phyloP scores from a whole-genome alignment of 2,797 vertebrate species.

The Cyclura pinguis region DNA sequence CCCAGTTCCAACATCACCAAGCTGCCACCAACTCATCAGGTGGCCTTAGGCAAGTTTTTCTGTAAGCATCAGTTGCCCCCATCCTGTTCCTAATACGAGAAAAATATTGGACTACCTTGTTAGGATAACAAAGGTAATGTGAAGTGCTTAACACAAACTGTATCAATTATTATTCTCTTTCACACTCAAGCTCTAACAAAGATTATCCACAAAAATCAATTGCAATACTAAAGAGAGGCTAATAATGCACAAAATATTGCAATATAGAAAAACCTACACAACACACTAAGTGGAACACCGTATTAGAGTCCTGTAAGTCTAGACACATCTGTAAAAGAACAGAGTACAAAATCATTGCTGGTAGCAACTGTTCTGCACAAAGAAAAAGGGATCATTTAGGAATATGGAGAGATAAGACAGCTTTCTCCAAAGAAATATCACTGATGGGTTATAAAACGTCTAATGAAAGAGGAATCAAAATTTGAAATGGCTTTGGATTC shows the following conservation, averaged over 20 bases:
- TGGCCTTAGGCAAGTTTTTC: neutral
- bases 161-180: neutral
- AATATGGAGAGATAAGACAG: neutral
- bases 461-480: neutral
- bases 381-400: neutral
- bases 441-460: neutral
- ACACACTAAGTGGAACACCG: neutral
- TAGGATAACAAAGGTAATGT: neutral
- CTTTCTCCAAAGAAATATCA: neutral
- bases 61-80: neutral
- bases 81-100: neutral
- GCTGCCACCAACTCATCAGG: neutral
- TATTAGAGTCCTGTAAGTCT: neutral
- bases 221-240: neutral
- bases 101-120: neutral
- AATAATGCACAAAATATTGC: neutral
- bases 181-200: neutral
- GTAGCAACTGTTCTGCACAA: neutral
- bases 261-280: neutral
- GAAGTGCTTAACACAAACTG: neutral
- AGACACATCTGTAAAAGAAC: neutral
- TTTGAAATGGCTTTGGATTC: conserved; percentile 5
- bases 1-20: neutral
- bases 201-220: neutral
- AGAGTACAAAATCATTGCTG: neutral